Evolutionary conservation across 2,797 vertebrate genomes (phyloP).

Genomic region (Sebastes diaconus): DNA sequence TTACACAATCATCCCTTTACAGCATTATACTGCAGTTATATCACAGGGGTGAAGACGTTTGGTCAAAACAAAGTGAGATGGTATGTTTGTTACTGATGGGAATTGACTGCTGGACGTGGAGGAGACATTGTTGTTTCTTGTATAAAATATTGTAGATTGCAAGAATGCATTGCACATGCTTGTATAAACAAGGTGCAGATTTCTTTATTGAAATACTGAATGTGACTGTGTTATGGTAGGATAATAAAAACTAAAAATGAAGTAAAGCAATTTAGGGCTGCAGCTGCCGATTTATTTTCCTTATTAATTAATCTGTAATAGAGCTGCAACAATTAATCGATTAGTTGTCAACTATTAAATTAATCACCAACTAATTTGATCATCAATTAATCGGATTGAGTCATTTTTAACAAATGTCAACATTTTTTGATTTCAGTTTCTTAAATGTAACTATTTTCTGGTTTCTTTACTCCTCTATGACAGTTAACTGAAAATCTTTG

Average conservation of each 20-base stretch:
- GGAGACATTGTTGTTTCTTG: not conserved
- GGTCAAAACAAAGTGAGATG: not conserved
- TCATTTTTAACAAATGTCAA: too few species aligned
- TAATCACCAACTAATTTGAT: too few species aligned
- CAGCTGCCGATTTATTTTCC: too few species aligned
- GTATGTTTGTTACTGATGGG: not conserved
- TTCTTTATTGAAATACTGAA: not conserved
- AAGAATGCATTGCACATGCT: not conserved
- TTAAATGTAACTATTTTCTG: too few species aligned
- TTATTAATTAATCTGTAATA: not conserved
- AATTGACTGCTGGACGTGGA: accelerated
- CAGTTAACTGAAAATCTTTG: too few species aligned
- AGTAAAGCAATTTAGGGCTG: too few species aligned
- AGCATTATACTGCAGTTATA: not conserved
- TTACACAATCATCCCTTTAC: not conserved
- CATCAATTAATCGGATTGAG: too few species aligned
- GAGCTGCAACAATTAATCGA: not conserved
- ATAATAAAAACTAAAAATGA: not conserved
- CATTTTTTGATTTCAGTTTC: too few species aligned
- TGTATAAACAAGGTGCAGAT: not conserved
- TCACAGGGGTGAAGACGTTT: not conserved
- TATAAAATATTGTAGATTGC: too few species aligned
- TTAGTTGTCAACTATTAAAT: too few species aligned
- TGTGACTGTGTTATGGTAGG: not conserved
- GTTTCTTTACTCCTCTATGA: too few species aligned